Evolutionary conservation across 2,888 invertebrate species (phyloP), one percentile per base, ranked within the genome.

Genomic region (Synergus japonicus): DNA sequence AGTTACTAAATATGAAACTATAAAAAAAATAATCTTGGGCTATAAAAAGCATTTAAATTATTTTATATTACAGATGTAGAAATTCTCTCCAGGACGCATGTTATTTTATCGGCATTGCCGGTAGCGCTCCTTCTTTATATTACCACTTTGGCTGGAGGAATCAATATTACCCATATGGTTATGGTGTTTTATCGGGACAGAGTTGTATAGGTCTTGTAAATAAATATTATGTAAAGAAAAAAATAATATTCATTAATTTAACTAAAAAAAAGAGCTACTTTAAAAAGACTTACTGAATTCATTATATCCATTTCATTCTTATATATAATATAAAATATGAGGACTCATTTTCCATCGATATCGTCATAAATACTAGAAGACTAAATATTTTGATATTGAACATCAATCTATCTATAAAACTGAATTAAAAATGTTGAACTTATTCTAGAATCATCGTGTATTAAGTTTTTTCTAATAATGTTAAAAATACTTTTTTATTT

Each of bases 151-250:
- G 93, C 95, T 12, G 94, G 96, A 79, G 95, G 96, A 77, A 96
- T 97, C 94, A 98, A 99, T 93, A 94, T 98, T 78, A 97, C 96
- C 86, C 94, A 94, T 76, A 94, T 95, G 88, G 94, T 98, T 84
- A 96, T 97, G 93, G 93, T 95, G 88, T 98, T 98, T 92, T 98
- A 98, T 92, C 94, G 95, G 84, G 96, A 96, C 91, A 93, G 97
- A 91, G 96, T 97, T 80, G 93, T 96, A 87, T 96, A 93, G 46
- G 44, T 64, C 58, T 41, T 73, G 73, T 73, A 73, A 73, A 73
- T 73, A 73, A 10, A 73, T n/a, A 49, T 54, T 7, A 10, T 73
- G 15, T 54, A 0, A 37, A 54, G 4, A n/a, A 43, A n/a, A 43
- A 66, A 3, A 29, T 29, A 29, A n/a, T 43, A 66, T 66, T n/a